Conservation (phyloP, 2,888 invertebrate species). For the Callinectes sapidus region DNA sequence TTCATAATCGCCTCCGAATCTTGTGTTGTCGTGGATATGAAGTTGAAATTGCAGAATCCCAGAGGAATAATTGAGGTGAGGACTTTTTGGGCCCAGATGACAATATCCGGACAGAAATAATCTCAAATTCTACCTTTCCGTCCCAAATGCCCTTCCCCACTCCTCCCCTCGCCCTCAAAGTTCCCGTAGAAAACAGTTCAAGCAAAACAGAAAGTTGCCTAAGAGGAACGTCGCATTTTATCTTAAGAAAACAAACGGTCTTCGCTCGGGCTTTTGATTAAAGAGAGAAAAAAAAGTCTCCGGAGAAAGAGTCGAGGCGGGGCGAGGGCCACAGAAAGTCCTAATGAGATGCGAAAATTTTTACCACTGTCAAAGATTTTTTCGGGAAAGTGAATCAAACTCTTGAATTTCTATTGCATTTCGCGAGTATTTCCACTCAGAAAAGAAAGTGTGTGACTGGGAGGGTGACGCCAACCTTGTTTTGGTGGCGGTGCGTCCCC, state of each 20-base stretch:
- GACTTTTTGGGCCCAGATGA: conserved; percentile 51
- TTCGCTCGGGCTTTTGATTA: conserved; percentile 69
- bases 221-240: conserved; percentile 66
- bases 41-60: conserved; percentile 59
- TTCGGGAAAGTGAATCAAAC: conserved; percentile 68
- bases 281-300: conserved; percentile 48
- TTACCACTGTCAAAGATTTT: conserved; percentile 61
- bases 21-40: conserved; percentile 60
- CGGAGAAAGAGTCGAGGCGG: conserved; percentile 55
- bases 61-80: conserved; percentile 50
- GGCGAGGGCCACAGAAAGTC: conserved; percentile 69
- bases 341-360: conserved; percentile 69
- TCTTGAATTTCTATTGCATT: conserved; percentile 70
- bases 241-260: conserved; percentile 69
- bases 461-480: conserved; percentile 46
- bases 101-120: conserved; percentile 56
- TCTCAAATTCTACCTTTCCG: conserved; percentile 57
- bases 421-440: conserved; percentile 63
- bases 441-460: conserved; percentile 61
- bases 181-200: conserved; percentile 63
- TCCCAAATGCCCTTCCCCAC: conserved; percentile 38
- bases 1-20: conserved; percentile 63
- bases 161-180: conserved; percentile 50
- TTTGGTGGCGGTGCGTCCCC: conserved; percentile 4
- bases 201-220: conserved; percentile 69